Evolutionary conservation across 2,113 vertebrate genomes (phyloP).

Genomic region (Corythornis vintsioides): DNA sequence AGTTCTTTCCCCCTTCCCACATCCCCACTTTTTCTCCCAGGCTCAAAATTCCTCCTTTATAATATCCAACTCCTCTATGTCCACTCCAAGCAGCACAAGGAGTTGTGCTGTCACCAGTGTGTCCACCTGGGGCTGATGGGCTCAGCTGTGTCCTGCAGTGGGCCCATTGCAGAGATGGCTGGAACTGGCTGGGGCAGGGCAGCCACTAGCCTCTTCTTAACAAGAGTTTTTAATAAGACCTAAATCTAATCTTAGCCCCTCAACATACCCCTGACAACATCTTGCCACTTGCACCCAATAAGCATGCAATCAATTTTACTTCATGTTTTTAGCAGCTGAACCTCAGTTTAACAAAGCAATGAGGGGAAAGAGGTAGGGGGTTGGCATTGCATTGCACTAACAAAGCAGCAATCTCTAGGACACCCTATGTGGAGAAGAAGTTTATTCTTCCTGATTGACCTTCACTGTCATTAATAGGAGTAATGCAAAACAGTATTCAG

Average conservation of each 20-base stretch:
- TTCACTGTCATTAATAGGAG: neutral
- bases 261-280: neutral
- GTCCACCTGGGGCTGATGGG: rapidly evolving
- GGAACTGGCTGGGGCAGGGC: rapidly evolving
- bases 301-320: neutral
- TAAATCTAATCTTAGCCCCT: neutral
- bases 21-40: neutral
- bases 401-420: neutral
- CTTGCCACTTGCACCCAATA: neutral
- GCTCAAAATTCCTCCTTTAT: neutral
- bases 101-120: rapidly evolving
- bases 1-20: rapidly evolving
- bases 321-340: neutral
- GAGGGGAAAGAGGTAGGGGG: neutral
- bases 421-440: neutral
- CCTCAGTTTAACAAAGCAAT: neutral
- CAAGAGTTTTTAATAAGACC: neutral
- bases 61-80: rapidly evolving
- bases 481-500: neutral
- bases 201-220: neutral
- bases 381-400: neutral
- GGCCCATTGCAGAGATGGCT: neutral
- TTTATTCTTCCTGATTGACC: neutral
- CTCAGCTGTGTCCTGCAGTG: rapidly evolving
- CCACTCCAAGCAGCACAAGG: rapidly evolving